Evolutionary conservation across 1,140 invertebrate genomes (phyloP), one percentile per base, ranked within the genome.

Genomic region (Drosophila virilis): DNA sequence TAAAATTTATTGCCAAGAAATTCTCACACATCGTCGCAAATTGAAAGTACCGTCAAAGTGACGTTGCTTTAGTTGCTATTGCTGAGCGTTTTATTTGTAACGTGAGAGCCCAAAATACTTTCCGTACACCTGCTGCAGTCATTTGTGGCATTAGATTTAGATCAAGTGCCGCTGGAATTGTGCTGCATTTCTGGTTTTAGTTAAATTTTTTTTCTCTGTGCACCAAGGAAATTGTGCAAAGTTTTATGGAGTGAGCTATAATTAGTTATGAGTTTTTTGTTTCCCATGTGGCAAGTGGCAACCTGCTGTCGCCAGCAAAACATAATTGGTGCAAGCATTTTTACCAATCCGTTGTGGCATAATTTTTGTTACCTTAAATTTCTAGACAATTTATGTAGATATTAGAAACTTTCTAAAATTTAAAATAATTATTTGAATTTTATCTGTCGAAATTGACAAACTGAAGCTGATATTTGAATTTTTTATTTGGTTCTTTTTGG

Each of bases 11-110:
- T 84, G 82, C 77, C 85, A 81, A 77, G 77, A 80, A 78, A 69
- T 84, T 88, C 83, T 88, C 84, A 84, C 84, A 88, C 80, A 89
- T 88, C 75, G 84, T 71, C 80, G 80, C 84, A 72, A 88, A 88
- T 88, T 80, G 84, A 66, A 43, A 68, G 78, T 59, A 15, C 22
- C 62, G 45, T 60, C 48, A 60, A 75, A 72, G 42, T 79, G 65
- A 64, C 64, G 37, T 78, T 74, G 72, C 43, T 38, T 54, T 13
- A 40, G 37, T 69, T 68, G 61, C 60, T 61, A 45, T 62, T 32
- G 50, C 46, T n/a, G n/a, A 15, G 35, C 13, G 37, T 46, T 62
- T 33, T 48, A 89, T 78, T 70, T 89, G 84, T 88, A 80, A 89
- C 80, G 84, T 89, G 84, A 88, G 80, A 85, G 50, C 67, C 48